Evolutionary conservation across 2,113 vertebrate genomes (phyloP).

Genomic region (Oncorhynchus mykiss): DNA sequence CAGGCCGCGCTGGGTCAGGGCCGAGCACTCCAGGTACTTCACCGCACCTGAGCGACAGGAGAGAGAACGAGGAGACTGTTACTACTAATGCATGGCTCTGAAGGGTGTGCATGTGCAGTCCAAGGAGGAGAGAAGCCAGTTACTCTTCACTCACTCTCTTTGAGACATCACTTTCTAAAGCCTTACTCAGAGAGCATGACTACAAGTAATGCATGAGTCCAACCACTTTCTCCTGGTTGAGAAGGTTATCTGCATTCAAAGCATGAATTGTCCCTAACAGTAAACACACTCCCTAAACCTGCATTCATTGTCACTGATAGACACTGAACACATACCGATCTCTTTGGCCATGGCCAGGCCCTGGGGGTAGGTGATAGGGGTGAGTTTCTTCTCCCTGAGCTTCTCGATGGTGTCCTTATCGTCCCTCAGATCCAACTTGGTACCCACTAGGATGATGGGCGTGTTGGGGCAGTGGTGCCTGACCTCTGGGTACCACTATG

Average conservation of each 20-base stretch:
- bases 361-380: slow-evolving; percentile 95
- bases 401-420: slow-evolving; percentile 98
- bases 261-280: too few relatives aligned
- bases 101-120: not conserved
- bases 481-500: slow-evolving; percentile 96
- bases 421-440: slow-evolving; percentile 94
- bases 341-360: slow-evolving; percentile 98
- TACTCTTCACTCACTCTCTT: not conserved
- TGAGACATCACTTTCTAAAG: too few relatives aligned
- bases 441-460: slow-evolving; percentile 95
- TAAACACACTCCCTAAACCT: too few relatives aligned
- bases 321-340: slow-evolving; percentile 80
- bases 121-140: not conserved
- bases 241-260: too few relatives aligned
- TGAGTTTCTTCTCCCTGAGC: slow-evolving; percentile 96
- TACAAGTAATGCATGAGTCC: too few relatives aligned
- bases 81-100: too few relatives aligned
- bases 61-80: not conserved
- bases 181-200: too few relatives aligned
- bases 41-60: slow-evolving; percentile 79
- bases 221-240: too few relatives aligned
- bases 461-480: slow-evolving; percentile 97
- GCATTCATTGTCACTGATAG: too few relatives aligned
- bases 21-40: slow-evolving; percentile 96
- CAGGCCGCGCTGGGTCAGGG: slow-evolving; percentile 94